Evolutionary conservation across 2,113 vertebrate species (phyloP), one percentile per base, ranked within the genome.

Genomic region (Podocnemis expansa): DNA sequence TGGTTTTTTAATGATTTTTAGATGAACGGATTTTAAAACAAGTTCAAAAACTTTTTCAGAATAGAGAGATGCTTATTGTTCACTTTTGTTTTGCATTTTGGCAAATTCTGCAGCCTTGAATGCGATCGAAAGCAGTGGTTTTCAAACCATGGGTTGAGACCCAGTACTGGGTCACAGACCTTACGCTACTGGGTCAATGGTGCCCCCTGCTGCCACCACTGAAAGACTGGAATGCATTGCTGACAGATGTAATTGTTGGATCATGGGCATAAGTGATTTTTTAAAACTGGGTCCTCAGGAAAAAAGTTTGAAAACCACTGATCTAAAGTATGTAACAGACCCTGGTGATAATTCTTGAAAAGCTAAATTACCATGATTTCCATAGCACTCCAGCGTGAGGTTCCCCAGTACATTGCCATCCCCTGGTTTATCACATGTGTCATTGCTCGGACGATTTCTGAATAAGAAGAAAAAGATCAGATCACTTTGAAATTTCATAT

Each of bases 401-500:
- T 99, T 7, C 99, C 99, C 99, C 99, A 99, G 98, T 99, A 99
- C 99, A 99, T 99, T 0, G 99, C 98, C 99, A 99, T 99, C 47
- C 99, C 99, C 93, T 99, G 99, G 96, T 99, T 99, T 87, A 99
- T 99, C 41, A 99, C 99, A 0, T 99, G 98, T 0, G 99, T 99
- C 99, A 99, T 99, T 3, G 99, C 99, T 21, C 99, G 98, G 60
- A 99, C 99, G 1, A 99, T 99, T 95, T 99, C 99, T 99, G 12
- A 3, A 79, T 38, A 49, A 95, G 45, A 56, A 4, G 89, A 89
- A 78, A 91, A 63, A 92, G n/a, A 79, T 60, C 29, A 24, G 34
- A 14, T 27, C 13, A 4, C 41, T 45, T 24, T 45, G 73, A 76
- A 45, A 76, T 76, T 27, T 45, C 41, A 76, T 29, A 76, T 76